Evolutionary conservation across 2,797 vertebrate genomes (phyloP), one percentile per base, ranked within the genome.

Genomic region (Acrossocheilus wenchowensis): DNA sequence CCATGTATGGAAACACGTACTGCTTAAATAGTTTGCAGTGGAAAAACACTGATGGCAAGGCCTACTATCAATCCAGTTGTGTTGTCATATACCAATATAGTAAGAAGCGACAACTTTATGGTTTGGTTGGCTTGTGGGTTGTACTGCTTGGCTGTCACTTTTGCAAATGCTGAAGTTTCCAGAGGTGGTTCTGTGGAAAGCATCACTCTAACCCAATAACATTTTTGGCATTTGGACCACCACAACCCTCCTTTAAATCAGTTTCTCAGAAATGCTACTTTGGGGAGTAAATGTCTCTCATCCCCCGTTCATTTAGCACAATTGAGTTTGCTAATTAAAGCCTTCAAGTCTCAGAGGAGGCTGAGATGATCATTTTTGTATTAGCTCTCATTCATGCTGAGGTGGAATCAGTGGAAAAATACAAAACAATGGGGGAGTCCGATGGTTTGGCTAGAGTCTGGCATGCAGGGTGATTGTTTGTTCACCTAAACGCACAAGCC

Each of bases 141-240:
- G 64, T 36, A 36, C 72, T 17, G 2, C 60, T 92, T 89, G 73
- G 54, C 77, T 64, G 26, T 52, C 77, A 86, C 80, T 88, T 85
- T 72, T 88, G 90, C 91, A 92, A 94, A 94, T 78, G 87, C 57
- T 91, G 87, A 94, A 88, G 79, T 86, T 89, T 90, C 81, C 88
- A 19, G 84, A 83, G 66, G 45, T 73, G 54, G 48, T 80, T 73
- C 43, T 84, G 69, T 86, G 39, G 78, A 86, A 57, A 84, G 81
- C 89, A 36, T 88, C 88, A 84, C 60, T 66, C 45, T 86, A 43
- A 75, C 84, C 39, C 66, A 62, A 78, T 72, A 88, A 81, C 62
- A 81, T 36, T 87, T 86, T 77, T 71, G 52, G 39, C 30, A 43
- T 71, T 54, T 60, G n/a, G 9, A 57, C 50, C 19, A 19, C 64